Conservation (phyloP, 2,113 vertebrate species). For the Serilophus lunatus region DNA sequence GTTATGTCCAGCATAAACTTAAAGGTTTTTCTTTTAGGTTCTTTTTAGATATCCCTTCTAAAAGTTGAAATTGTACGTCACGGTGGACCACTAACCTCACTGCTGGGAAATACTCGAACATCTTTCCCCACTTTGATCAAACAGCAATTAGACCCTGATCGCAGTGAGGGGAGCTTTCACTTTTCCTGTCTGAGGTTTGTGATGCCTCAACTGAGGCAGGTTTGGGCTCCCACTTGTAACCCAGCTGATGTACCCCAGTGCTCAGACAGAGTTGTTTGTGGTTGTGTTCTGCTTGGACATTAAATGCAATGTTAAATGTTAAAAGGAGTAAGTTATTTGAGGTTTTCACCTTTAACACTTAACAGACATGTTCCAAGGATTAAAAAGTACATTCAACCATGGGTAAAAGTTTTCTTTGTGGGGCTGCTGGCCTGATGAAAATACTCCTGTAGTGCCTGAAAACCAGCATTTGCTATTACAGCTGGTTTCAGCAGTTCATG, state of each 20-base stretch:
- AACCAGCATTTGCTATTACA: neutral
- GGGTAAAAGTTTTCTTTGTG: neutral
- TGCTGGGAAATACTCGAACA: neutral
- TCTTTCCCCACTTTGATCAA: neutral
- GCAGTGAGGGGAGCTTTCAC: neutral
- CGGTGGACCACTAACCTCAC: neutral
- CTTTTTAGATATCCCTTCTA: neutral
- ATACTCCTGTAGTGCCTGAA: neutral
- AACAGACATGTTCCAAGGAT: neutral
- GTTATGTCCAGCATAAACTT: neutral
- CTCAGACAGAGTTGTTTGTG: neutral
- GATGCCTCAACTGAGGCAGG: neutral
- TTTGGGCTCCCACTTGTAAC: neutral
- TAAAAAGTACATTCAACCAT: neutral
- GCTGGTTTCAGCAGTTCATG: neutral
- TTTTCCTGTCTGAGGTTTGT: neutral
- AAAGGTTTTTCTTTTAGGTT: neutral
- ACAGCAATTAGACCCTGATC: neutral
- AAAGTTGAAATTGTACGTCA: neutral
- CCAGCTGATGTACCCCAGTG: rapidly evolving
- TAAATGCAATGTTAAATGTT: neutral
- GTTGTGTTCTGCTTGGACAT: neutral
- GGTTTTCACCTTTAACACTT: neutral
- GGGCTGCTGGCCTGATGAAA: neutral
- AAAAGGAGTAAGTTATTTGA: neutral